A percentile compares a stretch with the other conserved stretches of the same genome.
Evolutionary conservation across 2,888 invertebrate species (phyloP).

Genomic region (Conomelus anceps): DNA sequence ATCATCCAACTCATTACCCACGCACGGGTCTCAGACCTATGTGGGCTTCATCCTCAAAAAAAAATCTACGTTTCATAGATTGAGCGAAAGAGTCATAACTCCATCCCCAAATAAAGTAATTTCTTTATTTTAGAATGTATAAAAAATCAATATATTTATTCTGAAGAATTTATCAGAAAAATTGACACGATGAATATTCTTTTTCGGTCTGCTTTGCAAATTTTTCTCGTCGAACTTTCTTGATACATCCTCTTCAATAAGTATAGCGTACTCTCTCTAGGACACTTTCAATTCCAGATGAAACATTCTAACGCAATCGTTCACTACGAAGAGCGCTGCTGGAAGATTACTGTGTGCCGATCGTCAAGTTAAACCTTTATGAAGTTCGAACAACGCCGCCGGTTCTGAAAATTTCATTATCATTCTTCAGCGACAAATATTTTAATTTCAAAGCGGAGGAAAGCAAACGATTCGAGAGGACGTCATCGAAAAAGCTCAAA

Average conservation of each 20-base stretch:
- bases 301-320: background rate
- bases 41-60: no score
- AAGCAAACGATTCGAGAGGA: background rate
- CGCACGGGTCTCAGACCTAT: no score
- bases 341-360: background rate
- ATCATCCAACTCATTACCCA: no score
- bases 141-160: no score
- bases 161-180: no score
- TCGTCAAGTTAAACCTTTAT: background rate
- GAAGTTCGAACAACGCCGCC: background rate
- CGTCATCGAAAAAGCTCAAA: background rate
- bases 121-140: no score
- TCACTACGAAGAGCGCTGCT: background rate
- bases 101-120: no score
- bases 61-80: no score
- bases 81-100: no score
- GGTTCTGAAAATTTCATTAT: background rate
- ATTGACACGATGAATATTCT: no score
- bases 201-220: no score
- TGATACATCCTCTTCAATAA: background rate
- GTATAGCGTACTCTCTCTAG: background rate
- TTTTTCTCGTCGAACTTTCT: no score
- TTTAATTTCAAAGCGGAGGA: background rate
- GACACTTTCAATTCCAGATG: background rate
- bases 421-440: background rate